Conservation (phyloP, 2,797 vertebrate species). For the Anabacerthia variegaticeps region DNA sequence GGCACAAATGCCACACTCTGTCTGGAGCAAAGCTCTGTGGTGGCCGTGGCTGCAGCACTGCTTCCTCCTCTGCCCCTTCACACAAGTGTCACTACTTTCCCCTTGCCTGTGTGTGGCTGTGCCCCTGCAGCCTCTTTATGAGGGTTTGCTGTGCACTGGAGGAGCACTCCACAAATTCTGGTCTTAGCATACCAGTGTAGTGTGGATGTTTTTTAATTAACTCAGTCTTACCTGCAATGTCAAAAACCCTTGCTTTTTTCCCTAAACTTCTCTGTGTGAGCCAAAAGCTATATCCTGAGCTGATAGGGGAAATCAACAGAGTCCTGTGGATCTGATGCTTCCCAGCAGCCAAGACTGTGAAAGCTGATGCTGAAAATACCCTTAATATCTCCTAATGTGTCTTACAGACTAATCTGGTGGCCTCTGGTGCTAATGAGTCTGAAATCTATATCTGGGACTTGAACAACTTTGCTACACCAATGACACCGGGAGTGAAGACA, state of each 20-base stretch:
- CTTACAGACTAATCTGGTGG: conserved; percentile 90
- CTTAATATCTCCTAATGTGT: not conserved
- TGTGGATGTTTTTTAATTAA: not conserved
- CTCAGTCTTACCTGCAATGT: not conserved
- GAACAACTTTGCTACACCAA: conserved; percentile 92
- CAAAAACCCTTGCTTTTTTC: not conserved
- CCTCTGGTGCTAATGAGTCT: conserved; percentile 96
- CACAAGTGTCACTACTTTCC: not conserved
- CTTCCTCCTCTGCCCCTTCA: not conserved
- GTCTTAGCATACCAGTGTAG: not conserved
- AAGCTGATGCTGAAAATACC: not conserved
- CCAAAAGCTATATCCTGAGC: not conserved
- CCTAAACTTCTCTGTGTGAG: not conserved
- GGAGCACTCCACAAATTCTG: not conserved
- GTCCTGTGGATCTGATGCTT: not conserved
- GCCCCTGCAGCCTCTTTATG: not conserved
- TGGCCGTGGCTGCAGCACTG: not conserved
- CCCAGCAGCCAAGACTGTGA: not conserved
- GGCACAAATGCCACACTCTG: not conserved
- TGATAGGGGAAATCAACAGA: not conserved
- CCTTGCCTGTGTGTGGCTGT: rapidly evolving
- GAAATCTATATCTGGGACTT: conserved; percentile 99
- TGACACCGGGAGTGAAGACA: conserved; percentile 95
- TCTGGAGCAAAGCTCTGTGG: not conserved
- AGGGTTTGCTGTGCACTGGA: not conserved